phyloP scores from a whole-genome alignment of 2,797 vertebrate species.

The Urosaurus nigricauda region DNA sequence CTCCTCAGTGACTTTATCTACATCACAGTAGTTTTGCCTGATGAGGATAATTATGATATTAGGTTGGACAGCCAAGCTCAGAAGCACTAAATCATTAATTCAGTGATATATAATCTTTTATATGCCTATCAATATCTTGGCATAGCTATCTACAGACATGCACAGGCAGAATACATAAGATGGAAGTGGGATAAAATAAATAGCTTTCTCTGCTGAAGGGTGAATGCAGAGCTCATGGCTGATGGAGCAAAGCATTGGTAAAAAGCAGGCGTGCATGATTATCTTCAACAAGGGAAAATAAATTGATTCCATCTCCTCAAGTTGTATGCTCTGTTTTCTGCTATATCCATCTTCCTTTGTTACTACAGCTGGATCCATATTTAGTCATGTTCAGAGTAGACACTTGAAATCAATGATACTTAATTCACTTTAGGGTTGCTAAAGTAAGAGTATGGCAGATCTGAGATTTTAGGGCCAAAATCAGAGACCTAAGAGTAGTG shows the following conservation, averaged over 20 bases:
- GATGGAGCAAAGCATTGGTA: slow-evolving; percentile 19
- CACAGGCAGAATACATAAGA: not conserved
- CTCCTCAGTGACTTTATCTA: slow-evolving; percentile 31
- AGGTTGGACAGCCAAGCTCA: slow-evolving; percentile 38
- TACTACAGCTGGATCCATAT: not conserved
- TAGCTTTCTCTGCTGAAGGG: slow-evolving; percentile 24
- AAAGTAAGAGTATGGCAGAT: too few species aligned
- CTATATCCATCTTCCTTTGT: slow-evolving; percentile 33
- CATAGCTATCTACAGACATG: not conserved
- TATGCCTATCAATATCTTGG: slow-evolving; percentile 21
- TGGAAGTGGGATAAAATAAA: not conserved
- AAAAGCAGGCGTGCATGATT: slow-evolving; percentile 1
- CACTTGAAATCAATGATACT: not conserved
- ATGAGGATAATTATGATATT: slow-evolving; percentile 1
- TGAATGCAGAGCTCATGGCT: slow-evolving; percentile 3
- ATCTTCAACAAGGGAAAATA: slow-evolving; percentile 50
- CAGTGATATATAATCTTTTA: slow-evolving; percentile 5
- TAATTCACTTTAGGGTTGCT: not conserved
- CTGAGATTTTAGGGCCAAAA: too few species aligned
- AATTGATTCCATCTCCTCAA: slow-evolving; percentile 36
- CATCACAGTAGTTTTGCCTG: slow-evolving; percentile 9
- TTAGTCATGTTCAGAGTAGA: fast-evolving
- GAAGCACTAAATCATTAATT: not conserved
- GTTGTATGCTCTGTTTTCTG: slow-evolving; percentile 35
- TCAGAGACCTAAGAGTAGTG: too few species aligned